phyloP scores from a whole-genome alignment of 2,113 vertebrate species.

The Cathartes aura region DNA sequence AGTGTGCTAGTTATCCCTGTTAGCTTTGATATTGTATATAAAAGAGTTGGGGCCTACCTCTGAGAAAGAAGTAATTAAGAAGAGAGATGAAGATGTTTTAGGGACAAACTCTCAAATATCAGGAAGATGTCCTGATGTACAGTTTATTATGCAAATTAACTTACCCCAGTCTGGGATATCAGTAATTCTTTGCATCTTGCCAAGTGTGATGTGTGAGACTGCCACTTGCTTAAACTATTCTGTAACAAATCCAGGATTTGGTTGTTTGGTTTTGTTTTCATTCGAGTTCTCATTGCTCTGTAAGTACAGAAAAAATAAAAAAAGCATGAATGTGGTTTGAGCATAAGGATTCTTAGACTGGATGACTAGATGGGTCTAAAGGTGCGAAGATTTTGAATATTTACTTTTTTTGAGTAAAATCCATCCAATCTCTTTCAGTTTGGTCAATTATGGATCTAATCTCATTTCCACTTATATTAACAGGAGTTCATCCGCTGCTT shows the following conservation, averaged over 20 bases:
- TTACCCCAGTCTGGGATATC: background rate
- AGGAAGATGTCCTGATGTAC: background rate
- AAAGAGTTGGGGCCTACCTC: background rate
- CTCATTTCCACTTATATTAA: background rate
- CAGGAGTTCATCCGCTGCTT: background rate
- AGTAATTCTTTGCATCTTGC: background rate
- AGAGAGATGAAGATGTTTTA: background rate
- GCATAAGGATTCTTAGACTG: background rate
- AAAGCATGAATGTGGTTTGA: background rate
- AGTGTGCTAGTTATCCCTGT: background rate
- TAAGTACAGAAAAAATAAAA: background rate
- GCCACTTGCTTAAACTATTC: background rate
- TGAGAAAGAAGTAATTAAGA: background rate
- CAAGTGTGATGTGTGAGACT: background rate
- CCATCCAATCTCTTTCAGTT: background rate
- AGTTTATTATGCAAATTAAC: background rate
- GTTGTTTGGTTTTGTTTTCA: background rate
- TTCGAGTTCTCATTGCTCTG: background rate
- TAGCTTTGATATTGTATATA: background rate
- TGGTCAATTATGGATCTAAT: background rate
- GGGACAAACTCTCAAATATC: background rate
- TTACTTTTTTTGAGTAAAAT: background rate
- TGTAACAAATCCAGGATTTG: background rate
- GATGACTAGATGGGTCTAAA: background rate
- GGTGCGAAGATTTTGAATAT: background rate